Evolutionary conservation across 2,113 vertebrate genomes (phyloP).

Genomic region (Marmota monax): DNA sequence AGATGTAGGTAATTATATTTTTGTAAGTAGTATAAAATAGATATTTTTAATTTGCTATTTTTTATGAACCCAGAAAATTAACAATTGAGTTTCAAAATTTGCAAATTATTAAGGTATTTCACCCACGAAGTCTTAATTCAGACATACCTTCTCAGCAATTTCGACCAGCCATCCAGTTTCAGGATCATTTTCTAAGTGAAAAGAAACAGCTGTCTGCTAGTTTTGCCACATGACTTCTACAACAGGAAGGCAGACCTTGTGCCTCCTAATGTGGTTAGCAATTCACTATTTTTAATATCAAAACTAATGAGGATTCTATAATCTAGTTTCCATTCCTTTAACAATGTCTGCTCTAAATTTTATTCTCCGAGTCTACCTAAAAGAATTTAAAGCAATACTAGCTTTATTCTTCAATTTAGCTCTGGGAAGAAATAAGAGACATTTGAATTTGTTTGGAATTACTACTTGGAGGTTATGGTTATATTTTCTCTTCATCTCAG

Average conservation of each 20-base stretch:
- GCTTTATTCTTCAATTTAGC: not conserved
- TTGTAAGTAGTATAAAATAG: not conserved
- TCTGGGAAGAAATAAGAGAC: not conserved
- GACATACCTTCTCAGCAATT: not conserved
- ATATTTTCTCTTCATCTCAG: not conserved
- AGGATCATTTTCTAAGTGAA: not conserved
- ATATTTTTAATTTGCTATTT: conserved; percentile 20
- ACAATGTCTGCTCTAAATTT: not conserved
- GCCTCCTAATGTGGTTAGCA: not conserved
- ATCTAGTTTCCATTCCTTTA: not conserved
- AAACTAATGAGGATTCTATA: conserved; percentile 3
- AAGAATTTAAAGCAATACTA: not conserved
- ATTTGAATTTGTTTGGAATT: not conserved
- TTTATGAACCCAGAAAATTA: not conserved
- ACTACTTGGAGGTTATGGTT: not conserved
- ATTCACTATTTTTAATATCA: conserved; percentile 8
- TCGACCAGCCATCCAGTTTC: not conserved
- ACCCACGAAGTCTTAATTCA: not conserved
- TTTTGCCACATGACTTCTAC: not conserved
- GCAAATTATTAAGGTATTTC: not conserved
- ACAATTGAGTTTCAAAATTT: not conserved
- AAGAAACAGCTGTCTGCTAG: not conserved
- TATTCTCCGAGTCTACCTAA: not conserved
- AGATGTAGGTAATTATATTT: not conserved
- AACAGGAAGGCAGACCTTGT: not conserved